A percentile compares a stretch with the other conserved stretches of the same genome.
phyloP scores from a whole-genome alignment of 2,888 invertebrate species.

The Polydesmus complanatus region DNA sequence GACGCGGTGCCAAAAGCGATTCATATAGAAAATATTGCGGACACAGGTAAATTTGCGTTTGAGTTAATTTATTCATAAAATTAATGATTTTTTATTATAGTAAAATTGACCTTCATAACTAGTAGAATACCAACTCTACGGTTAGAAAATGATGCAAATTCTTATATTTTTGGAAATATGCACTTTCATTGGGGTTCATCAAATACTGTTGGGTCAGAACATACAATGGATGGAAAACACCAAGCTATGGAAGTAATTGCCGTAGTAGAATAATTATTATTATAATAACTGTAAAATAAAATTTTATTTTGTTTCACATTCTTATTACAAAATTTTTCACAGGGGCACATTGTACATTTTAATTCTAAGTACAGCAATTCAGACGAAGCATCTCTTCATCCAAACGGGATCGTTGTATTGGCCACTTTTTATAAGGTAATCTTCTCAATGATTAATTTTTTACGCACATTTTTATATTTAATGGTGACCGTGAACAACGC shows the following conservation, averaged over 20 bases:
- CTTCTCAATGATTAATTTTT: not conserved
- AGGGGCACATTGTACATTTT: not conserved
- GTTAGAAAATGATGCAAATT: not conserved
- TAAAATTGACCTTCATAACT: not conserved
- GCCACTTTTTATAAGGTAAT: not conserved
- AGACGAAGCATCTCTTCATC: not conserved
- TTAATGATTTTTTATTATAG: not conserved
- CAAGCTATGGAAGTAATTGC: slow-evolving; percentile 13
- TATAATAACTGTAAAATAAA: not conserved
- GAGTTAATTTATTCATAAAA: too few relatives aligned
- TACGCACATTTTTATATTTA: too few relatives aligned
- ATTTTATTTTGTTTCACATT: not conserved
- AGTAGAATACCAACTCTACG: not conserved
- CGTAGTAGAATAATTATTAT: not conserved
- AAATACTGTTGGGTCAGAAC: slow-evolving; percentile 34
- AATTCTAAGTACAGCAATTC: not conserved
- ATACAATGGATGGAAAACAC: slow-evolving; percentile 28
- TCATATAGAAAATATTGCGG: not conserved
- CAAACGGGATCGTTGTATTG: not conserved
- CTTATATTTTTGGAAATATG: slow-evolving; percentile 33
- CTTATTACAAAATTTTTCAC: too few relatives aligned
- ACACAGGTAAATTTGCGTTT: not conserved
- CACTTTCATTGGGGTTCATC: slow-evolving; percentile 38
- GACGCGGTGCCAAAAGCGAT: not conserved
- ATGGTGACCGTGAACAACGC: too few relatives aligned